A percentile compares a stretch with the other conserved stretches of the same genome.
phyloP scores from a whole-genome alignment of 64 coral and sea anemone species.

The Catalaphyllia jardinei region DNA sequence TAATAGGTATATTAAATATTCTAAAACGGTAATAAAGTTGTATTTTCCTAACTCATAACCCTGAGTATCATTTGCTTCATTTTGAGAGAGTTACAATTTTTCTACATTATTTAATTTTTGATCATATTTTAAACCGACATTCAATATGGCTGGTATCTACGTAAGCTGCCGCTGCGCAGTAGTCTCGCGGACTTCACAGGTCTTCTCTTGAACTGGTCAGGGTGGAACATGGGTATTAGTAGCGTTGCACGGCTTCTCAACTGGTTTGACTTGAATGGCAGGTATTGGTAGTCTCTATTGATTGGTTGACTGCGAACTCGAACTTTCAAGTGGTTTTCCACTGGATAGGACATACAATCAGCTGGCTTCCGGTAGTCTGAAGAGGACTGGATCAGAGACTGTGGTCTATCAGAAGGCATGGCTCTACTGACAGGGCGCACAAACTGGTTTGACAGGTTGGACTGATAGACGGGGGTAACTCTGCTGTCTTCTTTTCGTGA shows the following conservation, averaged over 20 bases:
- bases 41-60: too few species aligned
- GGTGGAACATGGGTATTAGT: not conserved
- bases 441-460: slow-evolving; percentile 14
- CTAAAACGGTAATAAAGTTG: too few species aligned
- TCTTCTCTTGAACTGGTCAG: slow-evolving; percentile 9
- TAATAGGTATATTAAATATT: too few species aligned
- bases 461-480: not conserved
- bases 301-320: not conserved
- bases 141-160: slow-evolving; percentile 5
- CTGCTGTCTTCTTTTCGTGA: not conserved
- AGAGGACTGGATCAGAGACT: not conserved
- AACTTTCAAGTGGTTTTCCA: not conserved
- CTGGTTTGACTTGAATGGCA: not conserved
- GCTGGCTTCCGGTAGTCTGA: not conserved
- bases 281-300: not conserved
- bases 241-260: not conserved
- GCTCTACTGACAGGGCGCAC: not conserved
- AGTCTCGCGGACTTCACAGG: not conserved
- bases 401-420: not conserved
- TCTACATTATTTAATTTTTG: too few species aligned
- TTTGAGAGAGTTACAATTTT: too few species aligned
- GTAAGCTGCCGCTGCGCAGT: not conserved
- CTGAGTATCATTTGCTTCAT: too few species aligned
- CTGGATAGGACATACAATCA: not conserved
- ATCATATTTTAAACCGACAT: too few species aligned